Percentiles rank a stretch among this genome's conserved stretches.
These are phyloP conservation scores for Abscondita cerata DNA, from an alignment of 2,888 invertebrate genomes.

Conservation along the genomic window DNA sequence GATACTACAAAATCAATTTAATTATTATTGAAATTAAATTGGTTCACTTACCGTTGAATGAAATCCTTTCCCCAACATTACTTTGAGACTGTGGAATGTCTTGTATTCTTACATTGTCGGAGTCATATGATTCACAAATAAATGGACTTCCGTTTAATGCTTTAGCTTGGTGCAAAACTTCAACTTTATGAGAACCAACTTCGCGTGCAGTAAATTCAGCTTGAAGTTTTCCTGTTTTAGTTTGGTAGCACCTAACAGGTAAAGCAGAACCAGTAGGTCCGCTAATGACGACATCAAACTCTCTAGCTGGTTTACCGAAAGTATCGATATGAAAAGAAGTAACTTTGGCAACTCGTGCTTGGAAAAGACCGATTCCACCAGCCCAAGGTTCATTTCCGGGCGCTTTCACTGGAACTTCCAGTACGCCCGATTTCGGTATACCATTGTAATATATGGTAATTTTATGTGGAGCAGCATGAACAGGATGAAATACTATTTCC, in stretches of 20 bases:
- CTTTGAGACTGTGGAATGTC: constrained; percentile 78
- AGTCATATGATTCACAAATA: constrained; percentile 90
- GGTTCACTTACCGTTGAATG: constrained; percentile 74
- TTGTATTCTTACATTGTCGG: constrained; percentile 79
- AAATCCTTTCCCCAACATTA: constrained; percentile 82
- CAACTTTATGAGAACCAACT: constrained; percentile 72
- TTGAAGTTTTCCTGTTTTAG: constrained; percentile 92
- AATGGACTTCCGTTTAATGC: constrained; percentile 93
- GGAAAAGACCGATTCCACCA: constrained; percentile 81
- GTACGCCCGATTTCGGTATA: constrained; percentile 69
- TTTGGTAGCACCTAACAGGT: constrained; percentile 84
- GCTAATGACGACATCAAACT: constrained; percentile 88
- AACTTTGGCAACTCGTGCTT: constrained; percentile 80
- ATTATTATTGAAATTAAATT: constrained; percentile 1
- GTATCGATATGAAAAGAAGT: constrained; percentile 91
- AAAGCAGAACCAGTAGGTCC: constrained; percentile 58
- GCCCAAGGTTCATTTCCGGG: constrained; percentile 65
- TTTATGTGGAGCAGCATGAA: constrained; percentile 85
- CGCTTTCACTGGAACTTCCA: constrained; percentile 62
- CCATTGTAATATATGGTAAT: constrained; percentile 88
- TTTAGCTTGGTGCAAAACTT: constrained; percentile 89
- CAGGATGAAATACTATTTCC: constrained; percentile 88
- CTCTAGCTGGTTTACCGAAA: constrained; percentile 80
- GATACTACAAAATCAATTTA: constrained; percentile 65
- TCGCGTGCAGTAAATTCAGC: constrained; percentile 91